phyloP scores from a whole-genome alignment of 30 jellyfish, hydroid and myxozoan species.

The Rhopilema esculentum region DNA sequence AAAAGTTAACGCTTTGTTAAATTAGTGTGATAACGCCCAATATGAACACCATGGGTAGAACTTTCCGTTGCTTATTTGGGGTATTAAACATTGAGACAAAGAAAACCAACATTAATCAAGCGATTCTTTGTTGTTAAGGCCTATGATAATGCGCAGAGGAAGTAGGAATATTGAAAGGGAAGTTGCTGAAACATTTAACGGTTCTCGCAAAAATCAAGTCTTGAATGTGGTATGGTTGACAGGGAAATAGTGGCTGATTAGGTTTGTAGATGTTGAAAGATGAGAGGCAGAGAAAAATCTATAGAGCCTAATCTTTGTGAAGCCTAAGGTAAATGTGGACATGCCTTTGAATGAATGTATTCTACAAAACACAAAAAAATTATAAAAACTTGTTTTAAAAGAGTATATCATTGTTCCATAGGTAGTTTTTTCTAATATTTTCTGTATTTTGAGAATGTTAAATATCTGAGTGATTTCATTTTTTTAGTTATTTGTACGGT shows the following conservation, averaged over 20 bases:
- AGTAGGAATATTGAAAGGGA: background rate
- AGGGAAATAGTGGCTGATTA: constrained; percentile 6
- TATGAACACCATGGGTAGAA: background rate
- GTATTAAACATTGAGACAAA: background rate
- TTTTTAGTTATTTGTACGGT: no score
- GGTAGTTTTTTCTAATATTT: no score
- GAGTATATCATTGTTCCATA: no score
- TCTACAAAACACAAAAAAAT: no score
- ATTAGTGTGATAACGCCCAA: background rate
- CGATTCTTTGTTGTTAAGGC: background rate
- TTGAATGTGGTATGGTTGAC: background rate
- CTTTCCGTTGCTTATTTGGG: background rate
- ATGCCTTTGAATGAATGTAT: no score
- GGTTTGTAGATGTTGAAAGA: constrained; percentile 7
- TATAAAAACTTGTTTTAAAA: no score
- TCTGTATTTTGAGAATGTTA: no score
- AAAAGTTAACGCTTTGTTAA: no score
- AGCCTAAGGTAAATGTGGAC: background rate
- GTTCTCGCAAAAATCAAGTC: background rate
- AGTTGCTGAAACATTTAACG: background rate
- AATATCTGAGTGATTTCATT: no score
- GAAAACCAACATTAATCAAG: background rate
- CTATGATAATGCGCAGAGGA: background rate
- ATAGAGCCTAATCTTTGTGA: background rate
- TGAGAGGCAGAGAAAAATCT: background rate